Evolutionary conservation across 2,888 invertebrate genomes (phyloP), one percentile per base, ranked within the genome.

Genomic region (Drosophila quinaria): DNA sequence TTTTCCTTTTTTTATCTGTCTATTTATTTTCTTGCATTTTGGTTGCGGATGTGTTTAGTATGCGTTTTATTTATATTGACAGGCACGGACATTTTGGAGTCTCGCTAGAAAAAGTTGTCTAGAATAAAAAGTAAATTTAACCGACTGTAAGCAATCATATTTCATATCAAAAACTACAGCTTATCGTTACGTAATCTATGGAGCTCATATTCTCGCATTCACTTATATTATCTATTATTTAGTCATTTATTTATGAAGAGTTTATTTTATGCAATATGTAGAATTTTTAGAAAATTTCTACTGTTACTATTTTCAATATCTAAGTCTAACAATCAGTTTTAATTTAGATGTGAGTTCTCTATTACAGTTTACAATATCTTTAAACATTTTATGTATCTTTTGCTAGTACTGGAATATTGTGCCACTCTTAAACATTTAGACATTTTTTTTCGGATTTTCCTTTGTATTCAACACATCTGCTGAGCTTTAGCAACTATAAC

Each of bases 41-140:
- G 46, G 35, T 31, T 59, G 74, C 81, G 81, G 78, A 70, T 77
- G 65, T 74, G 60, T 74, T 77, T 77, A 77, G 77, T 70, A 72
- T 59, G 37, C 72, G 68, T 54, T 76, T 72, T 78, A 69, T 76
- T 66, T 80, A 44, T 80, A 80, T 78, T 80, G 81, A 67, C 78
- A 77, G 58, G 35, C 77, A 56, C 50, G 63, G 68, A 72, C 63
- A 65, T 60, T 52, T 58, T 58, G 22, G 19, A 47, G 62, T 65
- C 58, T 58, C 29, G 29, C 58, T 42, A 66, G 59, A 77, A 46
- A 44, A 54, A 31, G 58, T 39, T 75, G 13, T n/a, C 22, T 8
- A 35, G 39, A 25, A 72, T 44, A 68, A 42, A 55, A 59, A 52
- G 17, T 15, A 51, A 42, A 51, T 5, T 8, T 25, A 25, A 42